Percentiles rank a stretch among this genome's conserved stretches.
Evolutionary conservation across 2,888 invertebrate species (phyloP).

Genomic region (Myopa tessellatipennis): DNA sequence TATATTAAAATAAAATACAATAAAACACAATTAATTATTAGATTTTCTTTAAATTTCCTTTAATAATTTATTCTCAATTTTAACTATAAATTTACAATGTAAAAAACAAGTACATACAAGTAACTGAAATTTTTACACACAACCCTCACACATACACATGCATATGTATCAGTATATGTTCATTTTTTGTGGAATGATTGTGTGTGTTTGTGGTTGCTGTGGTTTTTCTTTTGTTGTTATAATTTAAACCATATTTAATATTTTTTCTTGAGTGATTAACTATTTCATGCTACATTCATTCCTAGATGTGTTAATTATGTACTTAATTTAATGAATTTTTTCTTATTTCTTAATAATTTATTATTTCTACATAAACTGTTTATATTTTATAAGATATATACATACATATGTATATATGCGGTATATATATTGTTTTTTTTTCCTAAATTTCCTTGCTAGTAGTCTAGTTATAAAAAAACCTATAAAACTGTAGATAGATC

Average conservation of each 20-base stretch:
- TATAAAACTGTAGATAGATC: no score
- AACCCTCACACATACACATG: neutral
- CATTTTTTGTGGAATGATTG: no score
- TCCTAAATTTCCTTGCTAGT: neutral
- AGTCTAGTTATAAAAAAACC: no score
- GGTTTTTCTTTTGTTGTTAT: neutral
- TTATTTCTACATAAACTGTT: neutral
- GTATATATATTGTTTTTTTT: neutral
- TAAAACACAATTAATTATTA: no score
- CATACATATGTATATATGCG: neutral
- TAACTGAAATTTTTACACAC: constrained; percentile 37
- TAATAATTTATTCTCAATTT: constrained; percentile 29
- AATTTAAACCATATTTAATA: neutral
- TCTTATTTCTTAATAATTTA: neutral
- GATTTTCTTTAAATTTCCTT: constrained; percentile 29
- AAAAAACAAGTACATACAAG: constrained; percentile 36
- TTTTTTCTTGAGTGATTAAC: no score
- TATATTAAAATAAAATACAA: no score
- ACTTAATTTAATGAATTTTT: neutral
- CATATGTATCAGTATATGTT: neutral
- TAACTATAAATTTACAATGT: constrained; percentile 34
- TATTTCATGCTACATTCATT: no score
- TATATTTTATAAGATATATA: neutral
- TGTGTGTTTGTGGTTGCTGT: no score
- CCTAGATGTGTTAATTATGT: no score